Evolutionary conservation across 2,888 invertebrate species (phyloP).

Genomic region (Melikaiella ostensackeni): DNA sequence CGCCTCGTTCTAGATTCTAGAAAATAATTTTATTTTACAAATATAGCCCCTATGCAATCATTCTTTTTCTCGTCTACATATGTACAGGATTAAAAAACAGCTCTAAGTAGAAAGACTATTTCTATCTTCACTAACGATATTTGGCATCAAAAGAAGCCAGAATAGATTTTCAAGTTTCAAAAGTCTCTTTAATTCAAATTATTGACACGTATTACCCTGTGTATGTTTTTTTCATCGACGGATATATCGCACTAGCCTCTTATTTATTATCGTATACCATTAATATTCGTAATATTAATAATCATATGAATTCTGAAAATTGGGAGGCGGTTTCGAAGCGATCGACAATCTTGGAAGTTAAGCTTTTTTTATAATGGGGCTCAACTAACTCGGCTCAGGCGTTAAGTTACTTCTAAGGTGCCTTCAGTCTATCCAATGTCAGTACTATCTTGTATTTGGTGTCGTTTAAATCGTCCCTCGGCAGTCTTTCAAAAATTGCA

Average conservation of each 20-base stretch:
- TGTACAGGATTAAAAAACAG: conserved; percentile 30
- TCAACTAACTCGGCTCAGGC: conserved; percentile 68
- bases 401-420: conserved; percentile 77
- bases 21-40: conserved; percentile 18
- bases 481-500: conserved; percentile 74
- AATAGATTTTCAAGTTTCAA: conserved; percentile 23
- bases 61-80: conserved; percentile 9
- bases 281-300: conserved; percentile 17
- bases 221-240: conserved; percentile 21
- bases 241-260: conserved; percentile 42
- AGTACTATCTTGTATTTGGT: conserved; percentile 78
- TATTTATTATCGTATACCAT: conserved; percentile 45
- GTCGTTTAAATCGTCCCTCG: conserved; percentile 77
- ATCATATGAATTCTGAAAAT: background rate
- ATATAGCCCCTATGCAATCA: background rate
- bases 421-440: conserved; percentile 78
- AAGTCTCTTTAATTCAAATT: conserved; percentile 15
- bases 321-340: background rate
- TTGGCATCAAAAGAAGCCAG: conserved; percentile 38
- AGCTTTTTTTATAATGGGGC: conserved; percentile 39
- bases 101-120: conserved; percentile 36
- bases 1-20: conserved; percentile 27
- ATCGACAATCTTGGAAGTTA: conserved; percentile 6
- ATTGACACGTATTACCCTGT: conserved; percentile 40
- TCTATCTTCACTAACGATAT: conserved; percentile 30